Base-by-base conservation (phyloP, 2,797 vertebrate species). In the Chrysocyon brachyurus region DNA sequence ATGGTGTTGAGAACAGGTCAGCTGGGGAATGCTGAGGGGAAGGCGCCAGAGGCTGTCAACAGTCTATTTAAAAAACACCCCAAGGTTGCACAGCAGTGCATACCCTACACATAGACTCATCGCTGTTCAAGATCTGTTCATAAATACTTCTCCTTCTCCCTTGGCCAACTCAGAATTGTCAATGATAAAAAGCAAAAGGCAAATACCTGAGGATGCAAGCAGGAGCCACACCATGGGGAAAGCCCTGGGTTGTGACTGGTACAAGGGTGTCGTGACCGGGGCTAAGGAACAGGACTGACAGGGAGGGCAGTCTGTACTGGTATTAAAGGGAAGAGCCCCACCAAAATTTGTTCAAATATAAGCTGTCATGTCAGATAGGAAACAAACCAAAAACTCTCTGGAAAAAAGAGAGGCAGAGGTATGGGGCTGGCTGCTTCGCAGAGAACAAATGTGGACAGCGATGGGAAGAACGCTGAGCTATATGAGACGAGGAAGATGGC, bases 161-260 rank as follows among this genome's bases (percentile, higher is more conserved):
- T 36, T 77, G 61, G 93, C 33, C 83, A 88, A 66, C 61, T 46
- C 56, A 96, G 86, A 96, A 64, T 46, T 8, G 86, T 56, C n/a
- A 28, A 77, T 31, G 3, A 70, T 36, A 77, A 49, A n/a, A 46
- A 83, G 16, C 12, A 70, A 88, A 56, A 78, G 66, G 66, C 19
- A 11, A 56, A 86, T 83, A 28, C 3, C 57, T 24, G 9, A 79
- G 40, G 85, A 33, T 10, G 14, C n/a, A 22, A 63, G 57, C 3
- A 77, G 59, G 21, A 49, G 49, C 79, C 49, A 57, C 6, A 21
- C n/a, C 68, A 12, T 49, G 64, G 56, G 46, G 75, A 88, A 91
- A 59, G 17, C 68, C 11, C 14, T 33, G 17, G 11, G 36, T 9
- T 73, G 16, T 21, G 66, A 61, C 1, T 52, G 24, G 22, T 26